A percentile compares a stretch with the other conserved stretches of the same genome.
Evolutionary conservation across 1,140 invertebrate genomes (phyloP).

Genomic region (Piezodorus guildinii): DNA sequence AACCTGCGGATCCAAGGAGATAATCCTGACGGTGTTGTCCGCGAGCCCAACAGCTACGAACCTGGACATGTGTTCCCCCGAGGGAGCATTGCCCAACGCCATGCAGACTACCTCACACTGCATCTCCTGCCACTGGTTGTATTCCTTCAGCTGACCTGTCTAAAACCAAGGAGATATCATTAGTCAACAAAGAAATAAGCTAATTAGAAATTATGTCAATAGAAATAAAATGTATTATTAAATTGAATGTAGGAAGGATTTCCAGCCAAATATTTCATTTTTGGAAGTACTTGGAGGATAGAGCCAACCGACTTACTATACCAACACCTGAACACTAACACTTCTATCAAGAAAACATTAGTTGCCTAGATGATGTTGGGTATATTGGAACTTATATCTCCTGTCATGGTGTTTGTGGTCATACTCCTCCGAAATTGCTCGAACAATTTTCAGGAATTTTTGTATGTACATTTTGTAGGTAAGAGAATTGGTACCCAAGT

Average conservation of each 20-base stretch:
- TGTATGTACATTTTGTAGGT: no score
- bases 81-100: constrained; percentile 89
- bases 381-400: no score
- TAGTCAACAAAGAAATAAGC: not conserved
- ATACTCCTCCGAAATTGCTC: no score
- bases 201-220: no score
- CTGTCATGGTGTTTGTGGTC: no score
- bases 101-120: constrained; percentile 95
- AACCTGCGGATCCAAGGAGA: constrained; percentile 88
- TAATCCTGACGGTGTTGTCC: constrained; percentile 94
- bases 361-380: not conserved
- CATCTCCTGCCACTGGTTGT: constrained; percentile 93
- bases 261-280: not conserved
- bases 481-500: no score
- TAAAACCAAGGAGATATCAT: constrained; percentile 37
- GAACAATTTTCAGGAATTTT: no score
- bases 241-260: not conserved
- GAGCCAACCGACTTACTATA: not conserved
- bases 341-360: not conserved
- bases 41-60: constrained; percentile 94
- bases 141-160: constrained; percentile 96
- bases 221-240: not conserved
- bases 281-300: not conserved
- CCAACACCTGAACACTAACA: not conserved
- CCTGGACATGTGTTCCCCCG: constrained; percentile 88